A percentile compares a stretch with the other conserved stretches of the same genome.
These are phyloP conservation scores for Papilio aristodemus DNA, from an alignment of 1,140 invertebrate genomes.

Conservation along the genomic window DNA sequence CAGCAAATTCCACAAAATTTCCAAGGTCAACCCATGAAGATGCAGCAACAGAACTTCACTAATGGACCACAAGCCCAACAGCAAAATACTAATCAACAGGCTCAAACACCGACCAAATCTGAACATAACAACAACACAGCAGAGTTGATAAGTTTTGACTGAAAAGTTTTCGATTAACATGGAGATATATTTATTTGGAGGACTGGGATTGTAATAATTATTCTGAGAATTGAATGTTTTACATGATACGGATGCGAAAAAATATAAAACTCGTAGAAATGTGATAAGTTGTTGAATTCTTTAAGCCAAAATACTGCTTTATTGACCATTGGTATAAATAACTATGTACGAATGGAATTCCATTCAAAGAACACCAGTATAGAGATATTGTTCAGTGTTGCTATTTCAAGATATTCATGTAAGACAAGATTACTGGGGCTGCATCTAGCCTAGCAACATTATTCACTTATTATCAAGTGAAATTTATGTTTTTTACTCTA, in stretches of 20 bases:
- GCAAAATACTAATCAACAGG: slow-evolving; percentile 57
- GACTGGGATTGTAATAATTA: slow-evolving; percentile 38
- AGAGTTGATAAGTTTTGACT: slow-evolving; percentile 88
- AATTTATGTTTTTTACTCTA: not conserved
- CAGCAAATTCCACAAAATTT: slow-evolving; percentile 46
- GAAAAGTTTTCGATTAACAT: slow-evolving; percentile 47
- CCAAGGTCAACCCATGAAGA: slow-evolving; percentile 54
- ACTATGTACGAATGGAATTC: not conserved
- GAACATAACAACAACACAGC: slow-evolving; percentile 82
- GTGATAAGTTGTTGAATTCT: slow-evolving; percentile 42
- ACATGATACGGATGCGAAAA: slow-evolving; percentile 38
- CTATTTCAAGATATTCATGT: not conserved
- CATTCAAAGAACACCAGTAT: not conserved
- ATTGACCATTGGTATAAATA: not conserved
- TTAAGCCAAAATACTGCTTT: slow-evolving; percentile 38
- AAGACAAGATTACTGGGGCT: not conserved
- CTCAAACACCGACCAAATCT: slow-evolving; percentile 59
- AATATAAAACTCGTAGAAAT: slow-evolving; percentile 42
- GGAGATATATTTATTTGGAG: slow-evolving; percentile 51
- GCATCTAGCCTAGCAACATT: not conserved
- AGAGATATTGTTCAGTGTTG: not conserved
- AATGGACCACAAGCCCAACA: slow-evolving; percentile 49
- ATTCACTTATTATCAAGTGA: not conserved
- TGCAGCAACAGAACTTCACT: slow-evolving; percentile 60
- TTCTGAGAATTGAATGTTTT: slow-evolving; percentile 36